These are phyloP conservation scores for Pseudomyrmex gracilis DNA, from an alignment of 1,140 invertebrate species.

Conservation along the genomic window DNA sequence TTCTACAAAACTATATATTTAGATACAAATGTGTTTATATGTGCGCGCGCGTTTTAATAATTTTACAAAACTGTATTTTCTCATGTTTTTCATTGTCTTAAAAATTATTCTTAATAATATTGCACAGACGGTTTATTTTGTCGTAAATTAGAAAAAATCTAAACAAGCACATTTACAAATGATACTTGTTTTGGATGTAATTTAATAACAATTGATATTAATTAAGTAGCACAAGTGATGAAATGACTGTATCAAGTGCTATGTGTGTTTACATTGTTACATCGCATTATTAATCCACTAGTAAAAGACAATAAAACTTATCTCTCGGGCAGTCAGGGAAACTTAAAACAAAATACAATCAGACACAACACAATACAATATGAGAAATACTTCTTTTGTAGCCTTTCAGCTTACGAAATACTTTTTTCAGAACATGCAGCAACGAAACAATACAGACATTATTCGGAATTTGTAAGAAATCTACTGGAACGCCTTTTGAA, in stretches of 20 bases:
- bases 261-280: not conserved
- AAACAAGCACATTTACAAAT: too few species aligned
- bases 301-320: slow-evolving; percentile 12
- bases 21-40: not conserved
- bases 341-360: not conserved
- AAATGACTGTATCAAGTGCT: slow-evolving; percentile 18
- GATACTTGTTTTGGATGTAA: too few species aligned
- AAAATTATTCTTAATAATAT: too few species aligned
- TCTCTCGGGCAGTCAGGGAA: slow-evolving; percentile 6
- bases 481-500: slow-evolving; percentile 87
- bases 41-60: not conserved
- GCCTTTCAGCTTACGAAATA: slow-evolving; percentile 5
- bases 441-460: too few species aligned
- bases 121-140: too few species aligned
- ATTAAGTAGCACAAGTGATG: too few species aligned
- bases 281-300: not conserved
- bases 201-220: too few species aligned
- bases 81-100: not conserved
- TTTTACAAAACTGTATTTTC: slow-evolving; percentile 50
- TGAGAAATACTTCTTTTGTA: too few species aligned
- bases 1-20: slow-evolving; percentile 61
- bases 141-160: too few species aligned
- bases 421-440: not conserved
- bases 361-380: too few species aligned
- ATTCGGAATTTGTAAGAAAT: not conserved